Percentiles rank a stretch among this genome's conserved stretches.
Evolutionary conservation across 2,797 vertebrate species (phyloP).

Genomic region (Lepus oiostolus): DNA sequence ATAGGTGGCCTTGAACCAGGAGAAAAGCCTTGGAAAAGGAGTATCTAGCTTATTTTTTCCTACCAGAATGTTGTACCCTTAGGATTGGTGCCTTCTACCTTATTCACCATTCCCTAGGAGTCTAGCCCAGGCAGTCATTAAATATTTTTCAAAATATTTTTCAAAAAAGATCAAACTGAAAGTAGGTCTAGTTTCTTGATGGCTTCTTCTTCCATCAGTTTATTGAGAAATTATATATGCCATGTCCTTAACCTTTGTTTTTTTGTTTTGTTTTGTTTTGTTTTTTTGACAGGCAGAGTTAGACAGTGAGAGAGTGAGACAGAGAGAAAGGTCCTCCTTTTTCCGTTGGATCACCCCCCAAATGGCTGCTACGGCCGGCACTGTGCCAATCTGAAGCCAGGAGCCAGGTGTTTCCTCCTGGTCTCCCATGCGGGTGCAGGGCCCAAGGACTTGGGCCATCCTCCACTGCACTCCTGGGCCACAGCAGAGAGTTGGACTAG

Average conservation of each 20-base stretch:
- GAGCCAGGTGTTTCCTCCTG: too few species aligned
- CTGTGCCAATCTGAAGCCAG: too few species aligned
- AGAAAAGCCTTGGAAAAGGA: not conserved
- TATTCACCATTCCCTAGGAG: not conserved
- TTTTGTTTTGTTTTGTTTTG: too few species aligned
- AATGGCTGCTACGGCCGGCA: too few species aligned
- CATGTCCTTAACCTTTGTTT: not conserved
- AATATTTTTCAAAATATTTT: conserved; percentile 38
- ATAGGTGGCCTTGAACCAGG: not conserved
- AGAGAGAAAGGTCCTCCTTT: too few species aligned
- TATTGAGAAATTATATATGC: conserved; percentile 18
- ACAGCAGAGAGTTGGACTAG: too few species aligned
- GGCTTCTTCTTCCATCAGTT: not conserved
- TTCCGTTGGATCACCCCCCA: too few species aligned
- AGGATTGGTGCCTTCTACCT: not conserved
- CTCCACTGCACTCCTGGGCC: too few species aligned
- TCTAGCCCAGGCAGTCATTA: not conserved
- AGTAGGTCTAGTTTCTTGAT: not conserved
- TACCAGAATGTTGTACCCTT: not conserved
- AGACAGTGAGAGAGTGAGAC: too few species aligned
- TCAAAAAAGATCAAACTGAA: conserved; percentile 12
- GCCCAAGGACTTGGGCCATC: too few species aligned
- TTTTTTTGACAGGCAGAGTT: too few species aligned
- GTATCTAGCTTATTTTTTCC: not conserved
- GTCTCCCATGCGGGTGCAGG: too few species aligned